Conservation (phyloP, 2,797 vertebrate species). For the Phoebastria nigripes region DNA sequence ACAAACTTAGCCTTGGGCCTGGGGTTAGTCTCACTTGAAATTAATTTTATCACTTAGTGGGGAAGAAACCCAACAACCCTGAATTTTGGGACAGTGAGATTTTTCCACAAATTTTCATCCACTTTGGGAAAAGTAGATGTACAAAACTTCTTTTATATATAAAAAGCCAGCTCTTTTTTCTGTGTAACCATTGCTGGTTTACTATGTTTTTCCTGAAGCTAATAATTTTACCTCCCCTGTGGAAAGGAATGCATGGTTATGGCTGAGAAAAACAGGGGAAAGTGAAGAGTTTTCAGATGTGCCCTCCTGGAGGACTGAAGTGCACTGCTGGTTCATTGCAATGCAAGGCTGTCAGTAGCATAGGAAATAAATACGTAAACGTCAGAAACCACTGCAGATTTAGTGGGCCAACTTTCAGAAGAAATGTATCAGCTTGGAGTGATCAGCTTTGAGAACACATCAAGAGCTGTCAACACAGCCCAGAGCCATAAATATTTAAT, state of each 20-base stretch:
- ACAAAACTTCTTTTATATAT: not conserved
- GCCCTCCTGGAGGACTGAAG: not conserved
- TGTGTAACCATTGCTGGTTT: not conserved
- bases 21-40: not conserved
- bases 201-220: not conserved
- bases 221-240: not conserved
- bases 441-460: conserved; percentile 6
- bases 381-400: not conserved
- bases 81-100: not conserved
- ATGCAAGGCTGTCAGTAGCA: not conserved
- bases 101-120: not conserved
- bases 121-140: not conserved
- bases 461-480: conserved; percentile 53
- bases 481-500: conserved; percentile 26
- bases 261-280: not conserved
- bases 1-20: not conserved
- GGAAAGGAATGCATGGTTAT: not conserved
- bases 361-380: not conserved
- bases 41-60: accelerated
- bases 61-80: not conserved
- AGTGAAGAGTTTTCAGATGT: not conserved
- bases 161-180: not conserved
- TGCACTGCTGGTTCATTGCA: not conserved
- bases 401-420: conserved; percentile 17
- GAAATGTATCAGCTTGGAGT: conserved; percentile 25